phyloP scores from a whole-genome alignment of 2,888 invertebrate species.

The Drosophila affinis region DNA sequence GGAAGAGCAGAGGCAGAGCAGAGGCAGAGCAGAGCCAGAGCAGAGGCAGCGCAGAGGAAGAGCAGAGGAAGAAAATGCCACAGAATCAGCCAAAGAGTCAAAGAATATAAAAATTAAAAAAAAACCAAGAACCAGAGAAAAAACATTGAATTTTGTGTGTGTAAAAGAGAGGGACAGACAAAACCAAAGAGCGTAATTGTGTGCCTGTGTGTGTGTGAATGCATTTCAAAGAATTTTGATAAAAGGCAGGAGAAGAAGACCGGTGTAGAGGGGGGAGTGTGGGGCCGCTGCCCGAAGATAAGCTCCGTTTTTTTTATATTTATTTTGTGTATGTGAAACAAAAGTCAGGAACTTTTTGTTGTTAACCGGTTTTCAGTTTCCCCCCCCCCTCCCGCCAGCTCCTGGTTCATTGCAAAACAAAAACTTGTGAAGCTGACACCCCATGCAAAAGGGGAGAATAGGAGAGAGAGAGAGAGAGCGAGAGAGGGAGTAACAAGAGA shows the following conservation, averaged over 20 bases:
- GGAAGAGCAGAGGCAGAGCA: slow-evolving; percentile 52
- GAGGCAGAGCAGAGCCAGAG: too few relatives aligned
- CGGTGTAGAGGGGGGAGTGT: slow-evolving; percentile 22
- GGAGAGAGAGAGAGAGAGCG: background rate
- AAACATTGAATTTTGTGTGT: slow-evolving; percentile 61
- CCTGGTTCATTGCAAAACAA: slow-evolving; percentile 3
- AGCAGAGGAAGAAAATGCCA: slow-evolving; percentile 62
- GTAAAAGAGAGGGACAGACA: slow-evolving; percentile 25
- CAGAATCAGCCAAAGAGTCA: slow-evolving; percentile 65
- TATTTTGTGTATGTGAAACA: slow-evolving; percentile 66
- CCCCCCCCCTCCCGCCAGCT: background rate
- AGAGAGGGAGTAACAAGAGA: background rate
- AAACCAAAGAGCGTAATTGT: slow-evolving; percentile 8
- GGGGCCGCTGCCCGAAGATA: slow-evolving; percentile 57
- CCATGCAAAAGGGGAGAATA: background rate
- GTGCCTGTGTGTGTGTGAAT: slow-evolving; percentile 53
- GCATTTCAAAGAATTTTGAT: slow-evolving; percentile 79
- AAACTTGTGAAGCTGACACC: slow-evolving; percentile 55
- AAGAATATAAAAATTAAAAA: slow-evolving; percentile 66
- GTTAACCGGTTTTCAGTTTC: slow-evolving; percentile 69
- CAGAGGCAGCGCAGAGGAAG: too few relatives aligned
- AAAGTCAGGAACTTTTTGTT: slow-evolving; percentile 74
- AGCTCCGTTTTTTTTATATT: slow-evolving; percentile 57
- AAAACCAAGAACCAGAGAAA: slow-evolving; percentile 31
- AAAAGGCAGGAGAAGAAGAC: slow-evolving; percentile 43